These are phyloP conservation scores for Epinotia nisella DNA, from an alignment of 2,888 invertebrate genomes.

Conservation along the genomic window DNA sequence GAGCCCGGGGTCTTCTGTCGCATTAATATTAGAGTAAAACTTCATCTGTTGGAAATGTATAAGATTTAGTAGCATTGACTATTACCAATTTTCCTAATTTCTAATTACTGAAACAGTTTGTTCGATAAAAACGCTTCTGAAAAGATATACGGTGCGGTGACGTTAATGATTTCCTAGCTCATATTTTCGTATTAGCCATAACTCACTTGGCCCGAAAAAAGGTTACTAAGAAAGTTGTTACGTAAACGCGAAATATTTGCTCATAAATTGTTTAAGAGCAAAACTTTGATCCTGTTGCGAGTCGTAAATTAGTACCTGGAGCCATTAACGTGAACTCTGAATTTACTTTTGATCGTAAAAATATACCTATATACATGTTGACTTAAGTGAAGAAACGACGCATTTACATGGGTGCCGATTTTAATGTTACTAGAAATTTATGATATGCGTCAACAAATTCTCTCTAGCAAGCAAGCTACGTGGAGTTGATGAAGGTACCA, in stretches of 20 bases:
- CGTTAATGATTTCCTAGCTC: conserved; percentile 40
- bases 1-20: too few species aligned
- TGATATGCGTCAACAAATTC: too few species aligned
- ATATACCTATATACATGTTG: conserved; percentile 24
- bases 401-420: neutral
- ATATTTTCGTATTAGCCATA: conserved; percentile 43
- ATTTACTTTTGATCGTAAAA: conserved; percentile 44
- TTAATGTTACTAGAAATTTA: neutral
- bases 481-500: too few species aligned
- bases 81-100: neutral
- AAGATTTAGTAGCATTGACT: too few species aligned
- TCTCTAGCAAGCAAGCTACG: too few species aligned
- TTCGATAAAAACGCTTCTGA: neutral
- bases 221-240: conserved; percentile 43
- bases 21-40: too few species aligned
- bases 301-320: conserved; percentile 44
- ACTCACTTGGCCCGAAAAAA: conserved; percentile 39
- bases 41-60: too few species aligned
- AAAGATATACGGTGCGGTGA: neutral
- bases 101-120: neutral
- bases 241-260: conserved; percentile 43
- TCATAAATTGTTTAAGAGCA: conserved; percentile 48
- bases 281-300: conserved; percentile 43
- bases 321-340: conserved; percentile 45
- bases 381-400: conserved; percentile 1